These are phyloP conservation scores for Lacanobia oleracea DNA, from an alignment of 2,888 invertebrate species.

Conservation along the genomic window DNA sequence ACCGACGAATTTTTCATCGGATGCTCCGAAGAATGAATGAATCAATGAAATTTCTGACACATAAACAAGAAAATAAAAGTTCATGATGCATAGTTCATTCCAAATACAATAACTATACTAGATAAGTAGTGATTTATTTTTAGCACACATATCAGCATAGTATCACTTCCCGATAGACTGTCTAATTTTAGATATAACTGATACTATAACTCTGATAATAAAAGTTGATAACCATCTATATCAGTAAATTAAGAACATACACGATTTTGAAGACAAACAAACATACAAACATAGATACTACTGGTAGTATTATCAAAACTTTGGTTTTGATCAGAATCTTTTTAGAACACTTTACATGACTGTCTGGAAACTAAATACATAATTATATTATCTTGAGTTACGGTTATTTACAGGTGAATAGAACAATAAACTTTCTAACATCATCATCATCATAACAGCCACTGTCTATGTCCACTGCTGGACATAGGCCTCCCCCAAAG, in stretches of 20 bases:
- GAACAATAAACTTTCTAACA: too few relatives aligned
- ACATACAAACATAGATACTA: background rate
- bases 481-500: too few relatives aligned
- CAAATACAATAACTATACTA: too few relatives aligned
- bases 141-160: background rate
- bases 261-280: constrained; percentile 38
- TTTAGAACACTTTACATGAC: constrained; percentile 9
- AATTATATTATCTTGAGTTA: constrained; percentile 11
- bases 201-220: background rate
- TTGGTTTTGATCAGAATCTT: constrained; percentile 40
- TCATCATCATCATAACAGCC: too few relatives aligned
- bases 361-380: constrained; percentile 11
- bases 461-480: too few relatives aligned
- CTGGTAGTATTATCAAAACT: constrained; percentile 4
- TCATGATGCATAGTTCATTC: too few relatives aligned
- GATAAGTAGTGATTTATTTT: constrained; percentile 12
- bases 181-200: constrained; percentile 5
- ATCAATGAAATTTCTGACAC: too few relatives aligned
- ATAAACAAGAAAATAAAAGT: too few relatives aligned
- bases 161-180: background rate
- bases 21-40: too few relatives aligned
- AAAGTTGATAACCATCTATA: constrained; percentile 23
- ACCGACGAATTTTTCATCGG: too few relatives aligned
- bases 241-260: constrained; percentile 11
- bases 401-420: constrained; percentile 11